Percentiles rank a stretch among this genome's conserved stretches.
Conservation (phyloP, 1,140 invertebrate species). For the Paralvinella palmiformis region DNA sequence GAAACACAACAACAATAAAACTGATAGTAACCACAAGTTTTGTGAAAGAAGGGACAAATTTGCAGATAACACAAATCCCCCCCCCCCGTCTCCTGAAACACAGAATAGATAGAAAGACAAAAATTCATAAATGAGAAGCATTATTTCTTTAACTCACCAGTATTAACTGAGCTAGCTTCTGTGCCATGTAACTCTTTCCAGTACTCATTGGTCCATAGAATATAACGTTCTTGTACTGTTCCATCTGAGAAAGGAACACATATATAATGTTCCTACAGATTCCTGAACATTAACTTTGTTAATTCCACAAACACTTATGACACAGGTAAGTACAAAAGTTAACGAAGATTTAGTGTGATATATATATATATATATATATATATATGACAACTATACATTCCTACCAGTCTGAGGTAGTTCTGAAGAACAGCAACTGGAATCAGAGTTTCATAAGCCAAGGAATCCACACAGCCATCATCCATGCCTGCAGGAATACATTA, state of each 20-base stretch:
- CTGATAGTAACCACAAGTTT: no score
- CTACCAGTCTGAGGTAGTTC: conserved; percentile 44
- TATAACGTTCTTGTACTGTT: conserved; percentile 23
- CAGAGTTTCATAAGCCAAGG: conserved; percentile 43
- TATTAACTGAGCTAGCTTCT: conserved; percentile 24
- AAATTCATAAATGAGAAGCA: background rate
- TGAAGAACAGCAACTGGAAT: conserved; percentile 36
- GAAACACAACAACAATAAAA: background rate
- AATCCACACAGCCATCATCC: conserved; percentile 29
- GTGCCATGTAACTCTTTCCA: conserved; percentile 15
- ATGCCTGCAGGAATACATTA: conserved; percentile 21
- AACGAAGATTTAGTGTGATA: no score
- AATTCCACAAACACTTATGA: no score
- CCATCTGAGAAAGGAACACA: conserved; percentile 28
- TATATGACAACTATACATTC: no score
- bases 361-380: no score
- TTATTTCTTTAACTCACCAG: conserved; percentile 28
- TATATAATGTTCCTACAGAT: no score
- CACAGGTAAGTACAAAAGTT: no score
- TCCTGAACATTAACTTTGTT: no score
- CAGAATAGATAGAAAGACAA: background rate
- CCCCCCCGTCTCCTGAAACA: background rate
- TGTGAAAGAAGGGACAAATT: background rate
- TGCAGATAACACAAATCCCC: background rate
- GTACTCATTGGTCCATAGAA: conserved; percentile 18